Evolutionary conservation across 2,888 invertebrate species (phyloP).

Genomic region (Malacosoma neustria): DNA sequence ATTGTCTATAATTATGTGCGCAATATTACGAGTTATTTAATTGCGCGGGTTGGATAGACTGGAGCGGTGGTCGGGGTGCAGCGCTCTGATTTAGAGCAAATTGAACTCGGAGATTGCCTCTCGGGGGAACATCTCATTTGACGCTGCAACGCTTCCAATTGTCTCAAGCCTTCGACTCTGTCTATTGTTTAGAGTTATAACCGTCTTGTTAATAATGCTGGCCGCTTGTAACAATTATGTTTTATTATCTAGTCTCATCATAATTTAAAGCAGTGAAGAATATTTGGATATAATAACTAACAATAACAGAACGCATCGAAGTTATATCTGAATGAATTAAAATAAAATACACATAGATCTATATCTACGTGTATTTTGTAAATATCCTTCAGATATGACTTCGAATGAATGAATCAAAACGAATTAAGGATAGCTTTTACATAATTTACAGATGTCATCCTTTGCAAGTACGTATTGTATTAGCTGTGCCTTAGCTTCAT

Average conservation of each 20-base stretch:
- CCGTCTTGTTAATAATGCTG: constrained; percentile 29
- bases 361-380: too few relatives aligned
- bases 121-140: constrained; percentile 60
- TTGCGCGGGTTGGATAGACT: constrained; percentile 20
- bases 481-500: too few relatives aligned
- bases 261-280: not conserved
- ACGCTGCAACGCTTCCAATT: constrained; percentile 62
- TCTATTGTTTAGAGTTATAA: constrained; percentile 43
- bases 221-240: constrained; percentile 18
- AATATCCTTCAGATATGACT: too few relatives aligned
- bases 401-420: too few relatives aligned
- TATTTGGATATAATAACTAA: too few relatives aligned
- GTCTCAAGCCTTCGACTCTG: constrained; percentile 40
- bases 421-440: too few relatives aligned
- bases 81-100: constrained; percentile 61
- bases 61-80: constrained; percentile 18
- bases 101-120: constrained; percentile 64
- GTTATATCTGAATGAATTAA: too few relatives aligned
- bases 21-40: constrained; percentile 31
- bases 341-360: too few relatives aligned
- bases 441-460: too few relatives aligned
- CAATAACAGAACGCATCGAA: too few relatives aligned
- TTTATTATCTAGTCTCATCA: constrained; percentile 17
- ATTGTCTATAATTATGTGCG: constrained; percentile 37
- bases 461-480: too few relatives aligned